These are phyloP conservation scores for Julus scandinavius DNA, from an alignment of 2,888 invertebrate species.

Conservation along the genomic window DNA sequence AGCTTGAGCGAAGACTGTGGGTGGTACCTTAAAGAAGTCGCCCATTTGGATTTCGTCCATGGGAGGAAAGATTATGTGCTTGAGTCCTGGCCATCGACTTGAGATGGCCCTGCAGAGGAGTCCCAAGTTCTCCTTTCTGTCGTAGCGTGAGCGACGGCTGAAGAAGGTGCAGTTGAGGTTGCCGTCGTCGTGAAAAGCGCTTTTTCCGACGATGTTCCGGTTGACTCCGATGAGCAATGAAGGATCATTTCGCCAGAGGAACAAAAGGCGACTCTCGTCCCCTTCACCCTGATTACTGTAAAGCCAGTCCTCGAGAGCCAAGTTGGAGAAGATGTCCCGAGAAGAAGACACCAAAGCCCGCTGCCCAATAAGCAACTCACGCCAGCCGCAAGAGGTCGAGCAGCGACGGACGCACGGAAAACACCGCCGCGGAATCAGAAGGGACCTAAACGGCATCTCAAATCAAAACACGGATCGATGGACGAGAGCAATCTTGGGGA, in stretches of 20 bases:
- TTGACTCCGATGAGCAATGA: constrained; percentile 96
- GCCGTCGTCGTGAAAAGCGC: constrained; percentile 95
- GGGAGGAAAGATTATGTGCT: constrained; percentile 78
- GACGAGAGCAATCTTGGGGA: no score
- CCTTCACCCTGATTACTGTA: constrained; percentile 80
- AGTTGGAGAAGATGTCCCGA: constrained; percentile 88
- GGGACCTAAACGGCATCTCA: no score
- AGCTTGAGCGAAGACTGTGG: no score
- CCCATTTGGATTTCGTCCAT: constrained; percentile 88
- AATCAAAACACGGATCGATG: no score
- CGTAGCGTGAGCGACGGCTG: constrained; percentile 82
- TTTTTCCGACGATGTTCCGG: constrained; percentile 97
- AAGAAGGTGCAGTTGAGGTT: constrained; percentile 95
- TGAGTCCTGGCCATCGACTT: constrained; percentile 79
- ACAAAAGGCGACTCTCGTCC: constrained; percentile 81
- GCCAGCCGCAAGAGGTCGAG: no score
- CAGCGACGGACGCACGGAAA: no score
- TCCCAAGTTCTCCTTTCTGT: constrained; percentile 87
- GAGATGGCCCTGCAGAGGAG: constrained; percentile 85
- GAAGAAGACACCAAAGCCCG: constrained; percentile 80
- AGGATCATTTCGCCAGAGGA: constrained; percentile 93
- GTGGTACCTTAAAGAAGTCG: constrained; percentile 68
- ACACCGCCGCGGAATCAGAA: no score
- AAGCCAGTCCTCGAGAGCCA: constrained; percentile 97
- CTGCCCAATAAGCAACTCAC: no score